These are phyloP conservation scores for Hecatera dysodea DNA, from an alignment of 2,888 invertebrate species.

Conservation along the genomic window DNA sequence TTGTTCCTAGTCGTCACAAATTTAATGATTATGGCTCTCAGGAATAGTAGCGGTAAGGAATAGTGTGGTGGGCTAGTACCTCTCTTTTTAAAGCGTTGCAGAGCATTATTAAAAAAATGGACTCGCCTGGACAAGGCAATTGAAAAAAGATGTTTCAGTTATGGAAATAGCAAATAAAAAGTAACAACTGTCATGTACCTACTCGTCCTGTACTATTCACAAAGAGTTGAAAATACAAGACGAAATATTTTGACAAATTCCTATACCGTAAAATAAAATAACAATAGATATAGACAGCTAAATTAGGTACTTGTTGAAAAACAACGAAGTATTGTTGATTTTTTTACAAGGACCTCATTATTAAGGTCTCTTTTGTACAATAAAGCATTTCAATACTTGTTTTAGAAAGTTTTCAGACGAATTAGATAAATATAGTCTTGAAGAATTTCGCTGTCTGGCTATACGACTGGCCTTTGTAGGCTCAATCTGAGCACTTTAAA, in stretches of 20 bases:
- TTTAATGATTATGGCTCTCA: not conserved
- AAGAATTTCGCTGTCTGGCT: slow-evolving; percentile 15
- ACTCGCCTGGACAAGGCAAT: not conserved
- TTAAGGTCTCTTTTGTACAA: slow-evolving; percentile 1
- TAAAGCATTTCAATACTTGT: slow-evolving; percentile 12
- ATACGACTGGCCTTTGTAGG: slow-evolving; percentile 7
- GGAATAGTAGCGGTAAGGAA: not conserved
- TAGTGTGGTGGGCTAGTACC: no score
- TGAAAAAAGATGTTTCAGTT: not conserved
- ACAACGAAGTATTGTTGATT: not conserved
- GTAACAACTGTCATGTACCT: no score
- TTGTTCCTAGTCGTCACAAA: no score
- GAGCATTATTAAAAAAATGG: no score
- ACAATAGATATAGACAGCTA: not conserved
- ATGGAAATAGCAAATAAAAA: not conserved
- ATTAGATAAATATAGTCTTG: slow-evolving; percentile 7
- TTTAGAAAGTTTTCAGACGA: slow-evolving; percentile 3
- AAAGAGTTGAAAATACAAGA: no score
- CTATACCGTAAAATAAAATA: not conserved
- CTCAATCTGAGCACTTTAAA: slow-evolving; percentile 1
- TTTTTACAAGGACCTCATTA: slow-evolving; percentile 19
- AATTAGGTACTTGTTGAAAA: not conserved
- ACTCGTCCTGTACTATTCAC: not conserved
- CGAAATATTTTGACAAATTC: not conserved
- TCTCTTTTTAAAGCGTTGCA: no score